Evolutionary conservation across 2,113 vertebrate genomes (phyloP), one percentile per base, ranked within the genome.

Genomic region (Merops nubicus): DNA sequence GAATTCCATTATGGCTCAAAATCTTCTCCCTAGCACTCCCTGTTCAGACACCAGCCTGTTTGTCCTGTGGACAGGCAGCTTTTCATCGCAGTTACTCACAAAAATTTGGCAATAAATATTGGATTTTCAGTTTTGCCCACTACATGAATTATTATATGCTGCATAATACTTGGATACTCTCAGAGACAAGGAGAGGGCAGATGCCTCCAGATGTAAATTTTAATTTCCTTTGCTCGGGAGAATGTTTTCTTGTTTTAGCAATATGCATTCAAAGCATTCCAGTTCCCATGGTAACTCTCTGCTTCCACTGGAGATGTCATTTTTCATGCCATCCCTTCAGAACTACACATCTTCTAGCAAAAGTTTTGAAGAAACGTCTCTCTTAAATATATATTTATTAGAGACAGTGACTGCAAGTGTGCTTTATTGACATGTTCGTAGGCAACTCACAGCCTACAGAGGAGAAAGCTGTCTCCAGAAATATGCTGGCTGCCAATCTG

Each of bases 351-450:
- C 74, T 93, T 83, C 88, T 73, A 34, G 34, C 51, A 95, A 77
- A 97, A 93, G 79, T 97, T 97, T 91, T 92, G 69, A 94, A 96
- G 94, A 92, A 86, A 93, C 75, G 40, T 85, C 93, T 95, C 88
- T 85, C 86, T 96, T 93, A 83, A 95, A 96, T 73, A 96, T 96
- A 69, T 95, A 92, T 97, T 96, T 96, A 96, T 96, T 96, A 96
- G 93, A 94, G 91, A 72, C 65, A 82, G 65, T 40, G 91, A 62
- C 65, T 85, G 77, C 2, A 4, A 96, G 84, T 65, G 57, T 51
- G 91, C 68, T 95, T 96, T 93, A 93, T 89, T 96, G 95, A 96
- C 91, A 89, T 15, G 33, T 88, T 85, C 80, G 95, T 93, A 77
- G 43, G 92, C 68, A 23, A 91, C 82, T 91, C 84, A 20, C 79